These are phyloP conservation scores for Himalopsyche japonica DNA, from an alignment of 2,888 invertebrate species.

Conservation along the genomic window DNA sequence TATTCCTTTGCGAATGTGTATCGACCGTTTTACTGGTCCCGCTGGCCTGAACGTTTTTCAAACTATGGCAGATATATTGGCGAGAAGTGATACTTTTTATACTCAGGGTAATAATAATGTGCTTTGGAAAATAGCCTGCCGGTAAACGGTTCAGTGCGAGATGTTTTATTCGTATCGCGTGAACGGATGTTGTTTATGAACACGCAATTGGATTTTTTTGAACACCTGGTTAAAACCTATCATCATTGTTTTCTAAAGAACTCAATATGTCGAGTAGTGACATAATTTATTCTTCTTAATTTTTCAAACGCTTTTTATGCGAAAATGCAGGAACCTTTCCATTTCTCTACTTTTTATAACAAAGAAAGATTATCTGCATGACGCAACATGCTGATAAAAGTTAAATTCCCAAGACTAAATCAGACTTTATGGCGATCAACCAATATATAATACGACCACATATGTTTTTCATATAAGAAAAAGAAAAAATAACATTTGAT, in stretches of 20 bases:
- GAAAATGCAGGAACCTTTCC: too few species aligned
- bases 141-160: background rate
- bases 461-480: too few species aligned
- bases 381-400: too few species aligned
- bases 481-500: too few species aligned
- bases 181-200: background rate
- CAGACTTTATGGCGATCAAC: too few species aligned
- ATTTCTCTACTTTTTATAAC: too few species aligned
- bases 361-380: too few species aligned
- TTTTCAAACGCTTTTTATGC: too few species aligned
- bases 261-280: background rate
- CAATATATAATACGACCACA: too few species aligned
- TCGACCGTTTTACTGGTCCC: background rate
- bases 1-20: background rate
- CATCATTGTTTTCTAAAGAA: background rate
- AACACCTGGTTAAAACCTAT: background rate
- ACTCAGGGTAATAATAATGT: constrained; percentile 2
- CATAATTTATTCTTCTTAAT: too few species aligned
- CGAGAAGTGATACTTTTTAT: constrained; percentile 4
- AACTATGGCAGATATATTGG: background rate
- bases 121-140: background rate
- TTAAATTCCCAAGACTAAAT: too few species aligned
- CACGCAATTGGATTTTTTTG: background rate
- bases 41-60: background rate
- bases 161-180: background rate